phyloP scores from a whole-genome alignment of 1,140 invertebrate species.

The Acromyrmex echinatior region DNA sequence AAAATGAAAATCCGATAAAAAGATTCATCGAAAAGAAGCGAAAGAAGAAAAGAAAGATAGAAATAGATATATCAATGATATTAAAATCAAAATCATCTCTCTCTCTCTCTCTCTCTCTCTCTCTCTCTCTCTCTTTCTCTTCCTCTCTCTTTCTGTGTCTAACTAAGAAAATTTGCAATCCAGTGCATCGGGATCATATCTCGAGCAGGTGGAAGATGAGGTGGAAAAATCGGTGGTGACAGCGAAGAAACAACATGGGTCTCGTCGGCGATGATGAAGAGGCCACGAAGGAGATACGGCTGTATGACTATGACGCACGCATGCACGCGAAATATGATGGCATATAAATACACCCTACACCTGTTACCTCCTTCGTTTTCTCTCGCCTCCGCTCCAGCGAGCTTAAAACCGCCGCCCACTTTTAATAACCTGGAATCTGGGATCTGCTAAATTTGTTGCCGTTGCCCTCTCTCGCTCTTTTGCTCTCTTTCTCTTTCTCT shows the following conservation, averaged over 20 bases:
- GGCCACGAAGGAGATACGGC: constrained; percentile 37
- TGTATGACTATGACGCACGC: constrained; percentile 71
- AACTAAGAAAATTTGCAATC: neutral
- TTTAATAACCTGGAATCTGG: constrained; percentile 85
- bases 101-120: too few relatives aligned
- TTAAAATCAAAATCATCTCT: neutral
- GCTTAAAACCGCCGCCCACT: constrained; percentile 78
- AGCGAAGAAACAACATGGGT: constrained; percentile 10
- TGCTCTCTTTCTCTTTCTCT: neutral
- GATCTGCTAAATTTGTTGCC: constrained; percentile 82
- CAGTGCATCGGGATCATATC: neutral
- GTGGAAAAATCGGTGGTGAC: constrained; percentile 22
- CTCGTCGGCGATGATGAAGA: constrained; percentile 46
- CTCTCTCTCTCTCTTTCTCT: neutral
- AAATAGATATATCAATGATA: neutral
- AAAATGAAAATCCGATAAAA: neutral
- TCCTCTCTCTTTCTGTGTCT: neutral
- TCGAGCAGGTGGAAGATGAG: constrained; percentile 10
- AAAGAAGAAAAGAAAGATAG: neutral
- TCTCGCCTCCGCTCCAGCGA: constrained; percentile 70
- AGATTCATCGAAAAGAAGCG: neutral
- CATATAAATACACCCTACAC: constrained; percentile 85
- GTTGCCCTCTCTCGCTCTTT: constrained; percentile 25
- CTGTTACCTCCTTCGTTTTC: constrained; percentile 80
- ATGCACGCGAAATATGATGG: constrained; percentile 61